phyloP scores from a whole-genome alignment of 2,113 vertebrate genomes.

The Alouatta palliata region DNA sequence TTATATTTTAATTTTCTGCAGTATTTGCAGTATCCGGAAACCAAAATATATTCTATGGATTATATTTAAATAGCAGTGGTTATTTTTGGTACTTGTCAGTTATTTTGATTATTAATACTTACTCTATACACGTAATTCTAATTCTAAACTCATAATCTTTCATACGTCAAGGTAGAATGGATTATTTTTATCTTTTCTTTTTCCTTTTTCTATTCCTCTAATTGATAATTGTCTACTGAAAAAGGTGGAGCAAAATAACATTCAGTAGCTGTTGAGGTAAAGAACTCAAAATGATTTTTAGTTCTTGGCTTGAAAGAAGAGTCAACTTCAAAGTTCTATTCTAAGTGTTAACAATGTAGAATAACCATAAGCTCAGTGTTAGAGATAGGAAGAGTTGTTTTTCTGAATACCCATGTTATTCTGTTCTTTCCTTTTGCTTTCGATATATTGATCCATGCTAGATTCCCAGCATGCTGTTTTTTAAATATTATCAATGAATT shows the following conservation, averaged over 20 bases:
- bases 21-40: background rate
- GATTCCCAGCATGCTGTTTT: background rate
- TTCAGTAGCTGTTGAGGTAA: background rate
- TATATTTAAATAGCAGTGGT: constrained; percentile 14
- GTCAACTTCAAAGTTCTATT: background rate
- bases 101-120: constrained; percentile 47
- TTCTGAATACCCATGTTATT: background rate
- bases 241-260: background rate
- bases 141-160: background rate
- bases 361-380: background rate
- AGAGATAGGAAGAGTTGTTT: background rate
- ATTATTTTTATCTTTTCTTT: background rate
- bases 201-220: background rate
- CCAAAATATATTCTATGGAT: background rate
- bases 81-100: background rate
- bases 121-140: background rate
- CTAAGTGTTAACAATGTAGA: background rate
- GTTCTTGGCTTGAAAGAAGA: background rate
- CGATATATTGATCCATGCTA: background rate
- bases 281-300: background rate
- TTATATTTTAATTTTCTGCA: constrained; percentile 1
- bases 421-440: background rate
- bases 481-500: background rate
- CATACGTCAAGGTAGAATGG: background rate
- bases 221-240: background rate